Percentiles rank a stretch among this genome's conserved stretches.
phyloP scores from a whole-genome alignment of 2,797 vertebrate species.

The Eulemur mongoz region DNA sequence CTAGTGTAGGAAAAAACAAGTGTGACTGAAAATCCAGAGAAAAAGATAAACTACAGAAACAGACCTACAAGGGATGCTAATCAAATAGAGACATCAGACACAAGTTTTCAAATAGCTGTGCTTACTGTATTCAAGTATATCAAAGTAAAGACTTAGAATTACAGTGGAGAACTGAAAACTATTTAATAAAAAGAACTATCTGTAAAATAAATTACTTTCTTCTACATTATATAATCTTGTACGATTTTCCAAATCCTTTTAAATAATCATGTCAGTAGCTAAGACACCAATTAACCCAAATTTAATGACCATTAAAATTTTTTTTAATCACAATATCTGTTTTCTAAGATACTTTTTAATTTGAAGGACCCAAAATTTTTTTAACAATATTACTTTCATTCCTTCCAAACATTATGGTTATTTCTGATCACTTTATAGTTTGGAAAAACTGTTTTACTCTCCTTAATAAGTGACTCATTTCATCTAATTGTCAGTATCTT shows the following conservation, averaged over 20 bases:
- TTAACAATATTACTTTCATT: constrained; percentile 56
- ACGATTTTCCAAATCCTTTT: constrained; percentile 44
- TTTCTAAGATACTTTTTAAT: constrained; percentile 37
- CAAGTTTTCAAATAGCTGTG: constrained; percentile 21
- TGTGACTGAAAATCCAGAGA: not conserved
- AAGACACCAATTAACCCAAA: constrained; percentile 37
- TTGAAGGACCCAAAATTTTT: not conserved
- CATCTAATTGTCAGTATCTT: constrained; percentile 32
- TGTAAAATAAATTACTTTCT: constrained; percentile 10
- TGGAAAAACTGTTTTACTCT: constrained; percentile 46
- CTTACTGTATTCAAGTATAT: not conserved
- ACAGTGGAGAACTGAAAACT: constrained; percentile 1
- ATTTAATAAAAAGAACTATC: not conserved
- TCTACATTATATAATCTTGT: not conserved
- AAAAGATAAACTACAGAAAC: not conserved
- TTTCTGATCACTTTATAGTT: constrained; percentile 40
- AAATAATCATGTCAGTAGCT: not conserved
- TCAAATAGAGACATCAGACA: not conserved
- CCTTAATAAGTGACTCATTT: constrained; percentile 40
- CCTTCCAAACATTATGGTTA: not conserved
- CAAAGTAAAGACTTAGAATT: constrained; percentile 9
- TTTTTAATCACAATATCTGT: not conserved
- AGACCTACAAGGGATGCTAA: not conserved
- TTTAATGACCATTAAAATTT: not conserved
- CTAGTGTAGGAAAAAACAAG: not conserved